Conservation (phyloP, 1,140 invertebrate genomes). For the Trialeurodes vaporariorum region DNA sequence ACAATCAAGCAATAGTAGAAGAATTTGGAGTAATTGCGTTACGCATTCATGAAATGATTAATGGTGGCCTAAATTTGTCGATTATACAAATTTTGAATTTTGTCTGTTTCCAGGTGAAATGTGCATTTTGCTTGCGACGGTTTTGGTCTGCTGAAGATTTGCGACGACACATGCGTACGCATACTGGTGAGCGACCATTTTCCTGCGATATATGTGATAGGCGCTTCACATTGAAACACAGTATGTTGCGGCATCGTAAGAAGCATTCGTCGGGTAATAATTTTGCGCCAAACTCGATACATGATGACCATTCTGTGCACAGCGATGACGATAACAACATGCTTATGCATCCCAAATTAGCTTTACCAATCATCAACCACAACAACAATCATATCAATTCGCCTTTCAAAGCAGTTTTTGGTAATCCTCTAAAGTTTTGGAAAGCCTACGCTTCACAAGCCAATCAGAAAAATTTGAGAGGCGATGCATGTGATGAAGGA, state of each 20-base stretch:
- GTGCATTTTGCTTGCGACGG: constrained; percentile 79
- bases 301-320: constrained; percentile 10
- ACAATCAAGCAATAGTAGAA: too few species aligned
- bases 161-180: constrained; percentile 79
- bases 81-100: constrained; percentile 10
- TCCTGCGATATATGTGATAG: constrained; percentile 68
- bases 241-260: constrained; percentile 81
- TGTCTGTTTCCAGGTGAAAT: constrained; percentile 53
- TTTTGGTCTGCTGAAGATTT: constrained; percentile 91
- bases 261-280: constrained; percentile 44
- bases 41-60: too few species aligned
- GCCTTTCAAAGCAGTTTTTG: neutral
- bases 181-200: constrained; percentile 70
- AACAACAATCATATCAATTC: constrained; percentile 22
- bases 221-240: constrained; percentile 83
- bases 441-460: neutral
- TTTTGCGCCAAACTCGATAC: constrained; percentile 2
- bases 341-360: neutral
- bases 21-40: too few species aligned
- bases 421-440: neutral
- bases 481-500: constrained; percentile 39
- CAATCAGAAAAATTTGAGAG: neutral
- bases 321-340: constrained; percentile 17
- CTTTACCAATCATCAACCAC: constrained; percentile 12
- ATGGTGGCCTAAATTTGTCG: too few species aligned